Evolutionary conservation across 2,113 vertebrate species (phyloP).

Genomic region (Pseudopipra pipra): DNA sequence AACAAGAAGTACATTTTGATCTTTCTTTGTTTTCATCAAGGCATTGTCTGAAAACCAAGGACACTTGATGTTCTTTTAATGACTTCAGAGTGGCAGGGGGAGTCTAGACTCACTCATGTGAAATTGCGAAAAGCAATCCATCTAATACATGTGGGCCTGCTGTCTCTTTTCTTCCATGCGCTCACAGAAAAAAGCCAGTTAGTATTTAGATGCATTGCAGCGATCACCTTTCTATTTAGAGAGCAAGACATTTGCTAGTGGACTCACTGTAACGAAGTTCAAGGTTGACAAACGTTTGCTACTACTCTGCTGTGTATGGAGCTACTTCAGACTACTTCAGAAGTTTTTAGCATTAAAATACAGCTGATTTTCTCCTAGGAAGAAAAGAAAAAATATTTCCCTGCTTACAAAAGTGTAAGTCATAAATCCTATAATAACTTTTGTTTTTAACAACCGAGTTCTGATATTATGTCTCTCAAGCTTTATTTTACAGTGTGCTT

Average conservation of each 20-base stretch:
- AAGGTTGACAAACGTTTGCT: not conserved
- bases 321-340: not conserved
- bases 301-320: not conserved
- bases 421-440: not conserved
- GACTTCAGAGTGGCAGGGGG: not conserved
- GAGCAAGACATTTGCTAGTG: not conserved
- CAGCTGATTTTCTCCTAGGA: not conserved
- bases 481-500: not conserved
- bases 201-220: not conserved
- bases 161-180: not conserved
- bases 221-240: not conserved
- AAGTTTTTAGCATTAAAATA: not conserved
- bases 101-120: not conserved
- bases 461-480: not conserved
- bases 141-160: not conserved
- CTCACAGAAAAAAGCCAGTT: not conserved
- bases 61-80: not conserved
- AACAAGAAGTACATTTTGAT: not conserved
- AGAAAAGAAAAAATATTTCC: not conserved
- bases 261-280: not conserved
- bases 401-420: not conserved
- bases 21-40: not conserved
- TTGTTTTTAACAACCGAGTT: not conserved
- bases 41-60: not conserved
- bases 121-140: not conserved